Percentiles rank a stretch among this genome's conserved stretches.
Conservation (phyloP, 2,888 invertebrate genomes). For the Pedicia rivosa region DNA sequence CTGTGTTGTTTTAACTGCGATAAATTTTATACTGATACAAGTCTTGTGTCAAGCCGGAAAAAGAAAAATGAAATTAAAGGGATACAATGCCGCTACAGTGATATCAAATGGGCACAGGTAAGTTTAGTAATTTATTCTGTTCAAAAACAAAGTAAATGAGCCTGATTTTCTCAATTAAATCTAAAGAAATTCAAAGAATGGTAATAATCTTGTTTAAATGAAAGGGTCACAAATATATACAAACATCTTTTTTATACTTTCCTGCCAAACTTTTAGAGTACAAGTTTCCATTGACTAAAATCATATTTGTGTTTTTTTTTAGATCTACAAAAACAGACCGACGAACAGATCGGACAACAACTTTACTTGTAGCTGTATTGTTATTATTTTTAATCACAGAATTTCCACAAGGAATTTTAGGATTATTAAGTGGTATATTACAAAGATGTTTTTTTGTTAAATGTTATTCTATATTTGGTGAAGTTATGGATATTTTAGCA, state of each 20-base stretch:
- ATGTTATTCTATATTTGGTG: constrained; percentile 69
- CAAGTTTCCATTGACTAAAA: constrained; percentile 11
- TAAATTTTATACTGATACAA: constrained; percentile 43
- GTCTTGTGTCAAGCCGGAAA: constrained; percentile 61
- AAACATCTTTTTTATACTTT: no score
- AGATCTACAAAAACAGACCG: constrained; percentile 42
- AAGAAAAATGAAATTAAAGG: constrained; percentile 51
- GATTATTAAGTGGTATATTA: constrained; percentile 50
- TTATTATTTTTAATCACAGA: constrained; percentile 77
- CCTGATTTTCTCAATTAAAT: no score
- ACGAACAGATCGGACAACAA: constrained; percentile 73
- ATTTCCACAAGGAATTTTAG: constrained; percentile 66
- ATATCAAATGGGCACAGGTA: constrained; percentile 12
- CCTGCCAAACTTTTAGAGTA: no score
- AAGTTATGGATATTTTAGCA: constrained; percentile 79
- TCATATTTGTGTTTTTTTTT: constrained; percentile 11
- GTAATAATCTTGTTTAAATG: no score
- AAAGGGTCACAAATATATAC: no score
- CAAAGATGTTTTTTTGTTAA: constrained; percentile 56
- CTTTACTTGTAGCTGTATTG: constrained; percentile 75
- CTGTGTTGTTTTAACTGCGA: constrained; percentile 51
- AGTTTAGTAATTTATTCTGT: neutral
- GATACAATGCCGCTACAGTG: constrained; percentile 34
- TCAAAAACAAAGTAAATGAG: no score
- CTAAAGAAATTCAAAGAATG: no score